Evolutionary conservation across 2,113 vertebrate genomes (phyloP), one percentile per base, ranked within the genome.

Genomic region (Megaceryle maxima): DNA sequence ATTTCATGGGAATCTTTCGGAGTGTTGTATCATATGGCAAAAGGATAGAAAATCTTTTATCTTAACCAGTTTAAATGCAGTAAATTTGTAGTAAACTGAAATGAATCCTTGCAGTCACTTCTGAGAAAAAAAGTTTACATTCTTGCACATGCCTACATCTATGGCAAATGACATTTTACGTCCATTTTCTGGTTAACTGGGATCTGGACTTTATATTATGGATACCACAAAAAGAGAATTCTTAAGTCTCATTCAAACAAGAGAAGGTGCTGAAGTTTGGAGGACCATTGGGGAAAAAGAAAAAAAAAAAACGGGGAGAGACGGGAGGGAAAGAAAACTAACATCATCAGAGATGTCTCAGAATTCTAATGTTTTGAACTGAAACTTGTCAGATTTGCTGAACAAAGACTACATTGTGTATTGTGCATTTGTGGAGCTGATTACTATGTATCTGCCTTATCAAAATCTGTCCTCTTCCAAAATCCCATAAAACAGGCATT

Each of bases 401-500:
- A 85, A 46, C 8, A 67, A 79, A 6, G 8, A 35, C 16, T 50
- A 4, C n/a, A 21, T 19, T 78, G 13, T 41, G 10, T 20, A 31
- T 48, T 48, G 26, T 19, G 26, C 16, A 44, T 76, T 80, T 55
- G 44, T 41, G 55, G 12, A 79, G 33, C 2, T 14, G 4, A 31
- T 56, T 51, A 28, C 8, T 33, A 6, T 59, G 22, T 20, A 21
- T 56, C 35, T 63, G 12, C 37, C 37, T 81, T 13, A 25, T 64
- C 22, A 44, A 43, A 37, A 37, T 43, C 13, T 63, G 8, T 63
- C 19, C 10, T 70, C 16, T 63, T 84, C 31, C 29, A 41, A 8
- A 0, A 1, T 13, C 39, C 1, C 1, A 2, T 35, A 56, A 72
- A 78, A 26, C 4, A 43, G 13, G 5, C 19, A 46, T 83, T 81